These are phyloP conservation scores for Campoletis sonorensis DNA, from an alignment of 1,140 invertebrate species.

Conservation along the genomic window DNA sequence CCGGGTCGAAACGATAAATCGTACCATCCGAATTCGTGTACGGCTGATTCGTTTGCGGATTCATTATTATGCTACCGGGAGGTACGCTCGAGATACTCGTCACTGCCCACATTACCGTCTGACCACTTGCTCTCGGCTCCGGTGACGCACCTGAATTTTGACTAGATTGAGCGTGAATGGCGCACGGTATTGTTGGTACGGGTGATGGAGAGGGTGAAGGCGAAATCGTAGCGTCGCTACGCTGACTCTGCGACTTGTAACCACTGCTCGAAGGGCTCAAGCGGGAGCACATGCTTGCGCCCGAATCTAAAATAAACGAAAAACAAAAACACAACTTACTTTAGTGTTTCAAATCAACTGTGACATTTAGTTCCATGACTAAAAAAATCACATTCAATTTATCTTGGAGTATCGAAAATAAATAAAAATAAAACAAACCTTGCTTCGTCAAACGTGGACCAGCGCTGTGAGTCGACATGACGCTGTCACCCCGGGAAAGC, in stretches of 20 bases:
- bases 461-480: constrained; percentile 75
- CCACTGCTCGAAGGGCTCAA: constrained; percentile 89
- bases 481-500: constrained; percentile 77
- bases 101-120: constrained; percentile 88
- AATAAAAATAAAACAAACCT: too few relatives aligned
- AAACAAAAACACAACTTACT: constrained; percentile 35
- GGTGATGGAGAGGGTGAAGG: constrained; percentile 84
- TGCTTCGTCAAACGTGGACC: constrained; percentile 83
- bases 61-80: constrained; percentile 89
- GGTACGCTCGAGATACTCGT: constrained; percentile 89
- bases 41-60: constrained; percentile 83
- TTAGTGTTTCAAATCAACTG: neutral
- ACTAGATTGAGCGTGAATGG: constrained; percentile 71
- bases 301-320: constrained; percentile 78
- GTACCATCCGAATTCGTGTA: constrained; percentile 75
- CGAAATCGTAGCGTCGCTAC: constrained; percentile 81
- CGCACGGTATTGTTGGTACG: constrained; percentile 67
- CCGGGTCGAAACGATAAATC: constrained; percentile 85
- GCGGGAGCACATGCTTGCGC: constrained; percentile 83
- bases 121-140: constrained; percentile 58
- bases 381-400: neutral
- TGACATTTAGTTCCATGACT: neutral
- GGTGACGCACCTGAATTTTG: constrained; percentile 64
- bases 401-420: neutral
- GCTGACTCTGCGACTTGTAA: constrained; percentile 85